These are phyloP conservation scores for Oncorhynchus kisutch DNA, from an alignment of 2,113 vertebrate species.

Conservation along the genomic window DNA sequence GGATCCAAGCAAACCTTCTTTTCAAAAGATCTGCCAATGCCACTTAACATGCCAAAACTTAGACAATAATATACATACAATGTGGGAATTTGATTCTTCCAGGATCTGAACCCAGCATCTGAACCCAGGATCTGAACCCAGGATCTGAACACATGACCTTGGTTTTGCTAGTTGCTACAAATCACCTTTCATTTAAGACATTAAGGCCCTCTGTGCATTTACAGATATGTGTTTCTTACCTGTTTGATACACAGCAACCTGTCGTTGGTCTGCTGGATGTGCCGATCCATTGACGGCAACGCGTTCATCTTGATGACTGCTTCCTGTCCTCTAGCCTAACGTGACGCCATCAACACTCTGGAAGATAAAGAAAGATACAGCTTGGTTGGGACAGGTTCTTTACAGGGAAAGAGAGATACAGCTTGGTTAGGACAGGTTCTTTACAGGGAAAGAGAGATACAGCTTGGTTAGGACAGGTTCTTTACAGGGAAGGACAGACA, in stretches of 20 bases:
- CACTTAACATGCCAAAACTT: too few relatives aligned
- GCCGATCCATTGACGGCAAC: constrained; percentile 94
- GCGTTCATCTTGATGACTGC: constrained; percentile 95
- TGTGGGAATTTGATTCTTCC: too few relatives aligned
- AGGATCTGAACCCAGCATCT: too few relatives aligned
- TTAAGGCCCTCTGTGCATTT: too few relatives aligned
- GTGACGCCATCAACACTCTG: constrained; percentile 98
- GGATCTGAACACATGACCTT: too few relatives aligned
- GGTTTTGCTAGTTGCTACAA: too few relatives aligned
- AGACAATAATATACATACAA: too few relatives aligned
- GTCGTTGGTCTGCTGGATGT: constrained; percentile 99
- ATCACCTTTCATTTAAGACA: too few relatives aligned
- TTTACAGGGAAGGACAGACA: neutral
- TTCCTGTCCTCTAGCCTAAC: constrained; percentile 92
- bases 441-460: constrained; percentile 28
- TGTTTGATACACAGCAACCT: constrained; percentile 99
- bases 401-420: neutral
- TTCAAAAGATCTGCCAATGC: too few relatives aligned
- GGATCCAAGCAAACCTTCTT: too few relatives aligned
- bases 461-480: constrained; percentile 18
- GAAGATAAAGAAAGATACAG: constrained; percentile 30
- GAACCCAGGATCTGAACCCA: too few relatives aligned
- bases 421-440: constrained; percentile 15
- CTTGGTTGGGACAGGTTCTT: constrained; percentile 17
- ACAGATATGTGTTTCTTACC: constrained; percentile 67